A percentile compares a stretch with the other conserved stretches of the same genome.
Evolutionary conservation across 2,113 vertebrate species (phyloP).

Genomic region (Saccopteryx leptura): DNA sequence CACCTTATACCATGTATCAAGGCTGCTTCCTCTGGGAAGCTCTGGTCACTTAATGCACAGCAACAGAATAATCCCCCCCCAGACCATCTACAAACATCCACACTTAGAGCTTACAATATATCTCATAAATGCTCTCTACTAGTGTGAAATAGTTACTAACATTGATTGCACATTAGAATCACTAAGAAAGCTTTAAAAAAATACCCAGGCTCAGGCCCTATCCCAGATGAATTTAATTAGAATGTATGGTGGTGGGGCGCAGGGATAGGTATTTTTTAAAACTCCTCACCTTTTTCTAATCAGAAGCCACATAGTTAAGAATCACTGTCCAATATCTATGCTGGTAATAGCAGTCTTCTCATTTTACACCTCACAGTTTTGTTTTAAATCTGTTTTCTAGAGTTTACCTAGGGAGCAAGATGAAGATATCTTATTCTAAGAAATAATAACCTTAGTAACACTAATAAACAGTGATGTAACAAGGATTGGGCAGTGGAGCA

Average conservation of each 20-base stretch:
- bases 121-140: neutral
- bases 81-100: neutral
- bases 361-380: neutral
- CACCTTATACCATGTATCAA: neutral
- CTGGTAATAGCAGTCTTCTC: slow-evolving; percentile 47
- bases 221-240: neutral
- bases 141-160: neutral
- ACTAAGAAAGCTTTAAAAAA: neutral
- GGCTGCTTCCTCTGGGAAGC: neutral
- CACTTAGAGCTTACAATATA: slow-evolving; percentile 49
- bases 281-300: neutral
- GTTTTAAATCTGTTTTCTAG: slow-evolving; percentile 32
- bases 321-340: slow-evolving; percentile 4
- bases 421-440: slow-evolving; percentile 51
- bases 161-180: neutral
- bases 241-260: neutral
- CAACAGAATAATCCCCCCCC: neutral
- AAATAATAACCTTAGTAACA: slow-evolving; percentile 47
- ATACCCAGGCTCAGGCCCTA: neutral
- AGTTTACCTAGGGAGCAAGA: slow-evolving; percentile 33
- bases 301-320: neutral
- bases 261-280: neutral
- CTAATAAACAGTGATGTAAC: neutral
- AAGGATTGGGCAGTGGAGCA: neutral
- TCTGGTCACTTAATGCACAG: slow-evolving; percentile 35